Conservation (phyloP, 1,140 invertebrate genomes). For the Hypothenemus hampei region DNA sequence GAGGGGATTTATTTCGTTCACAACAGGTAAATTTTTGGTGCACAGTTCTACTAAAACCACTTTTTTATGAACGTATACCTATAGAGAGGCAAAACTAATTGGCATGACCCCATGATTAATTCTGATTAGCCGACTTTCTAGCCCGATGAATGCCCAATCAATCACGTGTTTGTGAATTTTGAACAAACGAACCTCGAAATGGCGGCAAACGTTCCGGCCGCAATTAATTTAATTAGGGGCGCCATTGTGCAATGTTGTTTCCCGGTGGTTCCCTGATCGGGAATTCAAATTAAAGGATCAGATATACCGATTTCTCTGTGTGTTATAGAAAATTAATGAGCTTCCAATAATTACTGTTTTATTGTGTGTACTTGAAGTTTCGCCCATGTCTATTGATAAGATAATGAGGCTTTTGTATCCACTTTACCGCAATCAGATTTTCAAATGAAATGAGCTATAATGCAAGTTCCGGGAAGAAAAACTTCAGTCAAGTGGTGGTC, state of each 20-base stretch:
- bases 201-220: conserved; percentile 2
- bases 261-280: conserved; percentile 2
- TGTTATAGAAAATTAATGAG: conserved; percentile 12
- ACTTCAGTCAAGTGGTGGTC: too few species aligned
- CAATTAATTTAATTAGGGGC: conserved; percentile 21
- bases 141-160: conserved; percentile 18
- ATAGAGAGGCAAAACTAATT: too few species aligned
- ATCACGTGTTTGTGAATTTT: conserved; percentile 21
- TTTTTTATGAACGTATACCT: too few species aligned
- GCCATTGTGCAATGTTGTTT: conserved; percentile 17
- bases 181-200: conserved; percentile 6
- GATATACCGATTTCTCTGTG: conserved; percentile 8
- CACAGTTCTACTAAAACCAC: too few species aligned
- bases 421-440: too few species aligned
- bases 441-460: too few species aligned
- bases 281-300: conserved; percentile 20
- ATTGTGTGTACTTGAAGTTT: conserved; percentile 15
- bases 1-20: too few species aligned
- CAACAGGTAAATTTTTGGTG: too few species aligned
- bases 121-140: conserved; percentile 14
- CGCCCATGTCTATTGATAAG: too few species aligned
- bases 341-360: conserved; percentile 10
- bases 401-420: too few species aligned
- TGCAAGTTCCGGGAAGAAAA: too few species aligned
- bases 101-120: conserved; percentile 1